A percentile compares a stretch with the other conserved stretches of the same genome.
These are phyloP conservation scores for Cremastinae sp. DNA, from an alignment of 2,888 invertebrate genomes.

Conservation along the genomic window DNA sequence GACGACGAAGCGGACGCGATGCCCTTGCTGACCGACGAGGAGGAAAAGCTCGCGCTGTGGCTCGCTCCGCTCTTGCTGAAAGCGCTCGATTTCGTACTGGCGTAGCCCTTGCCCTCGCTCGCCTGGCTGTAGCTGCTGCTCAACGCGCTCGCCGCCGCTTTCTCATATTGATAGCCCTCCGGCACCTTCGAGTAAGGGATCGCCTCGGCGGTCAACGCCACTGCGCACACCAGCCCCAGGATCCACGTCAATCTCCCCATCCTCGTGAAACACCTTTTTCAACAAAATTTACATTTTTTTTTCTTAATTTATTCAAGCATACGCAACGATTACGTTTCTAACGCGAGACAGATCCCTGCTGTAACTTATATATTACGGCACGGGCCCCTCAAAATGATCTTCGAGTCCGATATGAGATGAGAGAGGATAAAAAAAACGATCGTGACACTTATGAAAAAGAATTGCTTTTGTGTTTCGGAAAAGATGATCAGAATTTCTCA, in stretches of 20 bases:
- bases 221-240: conserved; percentile 66
- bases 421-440: too few species aligned
- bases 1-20: conserved; percentile 17
- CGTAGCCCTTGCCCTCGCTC: conserved; percentile 61
- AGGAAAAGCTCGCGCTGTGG: conserved; percentile 57
- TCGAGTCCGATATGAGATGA: too few species aligned
- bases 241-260: conserved; percentile 67
- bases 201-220: conserved; percentile 63
- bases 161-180: conserved; percentile 53
- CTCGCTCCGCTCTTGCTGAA: conserved; percentile 59
- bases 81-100: conserved; percentile 57
- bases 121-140: conserved; percentile 60
- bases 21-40: conserved; percentile 58
- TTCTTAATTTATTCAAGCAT: background rate
- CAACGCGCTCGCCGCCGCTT: conserved; percentile 61
- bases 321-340: too few species aligned
- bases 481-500: too few species aligned
- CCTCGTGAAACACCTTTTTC: conserved; percentile 61
- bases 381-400: too few species aligned
- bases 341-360: too few species aligned
- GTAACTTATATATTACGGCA: too few species aligned
- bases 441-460: too few species aligned
- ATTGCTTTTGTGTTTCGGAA: too few species aligned
- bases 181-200: conserved; percentile 65
- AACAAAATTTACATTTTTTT: background rate